phyloP scores from a whole-genome alignment of 2,888 invertebrate species.

The Branchipolynoe longqiensis region DNA sequence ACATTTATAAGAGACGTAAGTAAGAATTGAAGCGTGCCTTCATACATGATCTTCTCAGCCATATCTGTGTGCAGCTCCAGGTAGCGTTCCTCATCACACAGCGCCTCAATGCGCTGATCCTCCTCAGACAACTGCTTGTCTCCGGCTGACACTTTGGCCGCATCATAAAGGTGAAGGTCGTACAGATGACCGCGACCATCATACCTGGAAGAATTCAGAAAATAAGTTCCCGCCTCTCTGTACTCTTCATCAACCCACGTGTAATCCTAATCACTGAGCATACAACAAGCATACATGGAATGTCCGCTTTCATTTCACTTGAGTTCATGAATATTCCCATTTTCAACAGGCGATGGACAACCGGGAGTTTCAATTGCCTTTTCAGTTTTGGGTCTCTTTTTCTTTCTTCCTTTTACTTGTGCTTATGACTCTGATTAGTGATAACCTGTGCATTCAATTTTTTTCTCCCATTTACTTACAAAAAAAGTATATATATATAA shows the following conservation, averaged over 20 bases:
- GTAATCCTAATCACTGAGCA: too few species aligned
- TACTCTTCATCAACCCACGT: too few species aligned
- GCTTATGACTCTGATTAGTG: too few species aligned
- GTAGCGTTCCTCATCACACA: conserved; percentile 97
- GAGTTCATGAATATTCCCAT: too few species aligned
- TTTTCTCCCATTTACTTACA: too few species aligned
- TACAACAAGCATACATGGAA: too few species aligned
- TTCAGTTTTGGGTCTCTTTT: too few species aligned
- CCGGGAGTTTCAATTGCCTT: conserved; percentile 11
- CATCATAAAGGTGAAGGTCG: conserved; percentile 91
- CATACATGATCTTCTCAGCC: conserved; percentile 93
- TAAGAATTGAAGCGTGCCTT: conserved; percentile 90
- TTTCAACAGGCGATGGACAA: conserved; percentile 19
- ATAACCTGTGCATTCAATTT: too few species aligned
- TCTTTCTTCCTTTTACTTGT: too few species aligned
- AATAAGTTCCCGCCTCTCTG: conserved; percentile 3
- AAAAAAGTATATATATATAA: too few species aligned
- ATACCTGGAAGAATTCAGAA: conserved; percentile 86
- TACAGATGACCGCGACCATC: conserved; percentile 95
- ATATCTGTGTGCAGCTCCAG: conserved; percentile 91
- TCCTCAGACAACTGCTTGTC: conserved; percentile 87
- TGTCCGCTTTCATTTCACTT: too few species aligned
- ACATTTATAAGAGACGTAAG: too few species aligned
- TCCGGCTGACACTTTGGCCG: conserved; percentile 85
- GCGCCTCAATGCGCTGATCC: conserved; percentile 91